Conservation (phyloP, 37 sponge, comb jelly and placozoan species). For the Bolinopsis microptera region DNA sequence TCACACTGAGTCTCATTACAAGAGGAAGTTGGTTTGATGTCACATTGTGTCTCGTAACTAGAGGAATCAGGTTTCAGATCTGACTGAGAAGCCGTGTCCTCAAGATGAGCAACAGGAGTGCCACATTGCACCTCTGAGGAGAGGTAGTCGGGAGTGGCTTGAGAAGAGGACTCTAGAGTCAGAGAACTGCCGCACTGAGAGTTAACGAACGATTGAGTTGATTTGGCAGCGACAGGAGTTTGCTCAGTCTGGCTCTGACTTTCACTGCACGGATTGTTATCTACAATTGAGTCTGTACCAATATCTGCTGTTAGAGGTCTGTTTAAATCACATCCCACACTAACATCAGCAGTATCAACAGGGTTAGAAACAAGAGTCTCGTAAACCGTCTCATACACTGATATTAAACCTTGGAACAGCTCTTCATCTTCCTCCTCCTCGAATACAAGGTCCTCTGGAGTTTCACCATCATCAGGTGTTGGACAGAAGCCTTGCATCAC, state of each 20-base stretch:
- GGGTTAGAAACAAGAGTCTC: constrained; percentile 2
- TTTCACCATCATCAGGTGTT: neutral
- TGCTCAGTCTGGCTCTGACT: neutral
- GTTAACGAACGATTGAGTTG: neutral
- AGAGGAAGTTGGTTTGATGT: neutral
- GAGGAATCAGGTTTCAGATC: neutral
- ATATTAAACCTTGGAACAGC: neutral
- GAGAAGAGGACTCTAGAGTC: neutral
- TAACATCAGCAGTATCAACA: neutral
- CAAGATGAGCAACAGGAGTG: neutral
- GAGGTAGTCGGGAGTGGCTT: neutral
- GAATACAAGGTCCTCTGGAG: constrained; percentile 2
- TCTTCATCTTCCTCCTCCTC: neutral
- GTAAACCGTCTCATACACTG: neutral
- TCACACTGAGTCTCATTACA: neutral
- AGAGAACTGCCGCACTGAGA: neutral
- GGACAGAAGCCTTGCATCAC: constrained; percentile 1
- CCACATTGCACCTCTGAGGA: neutral
- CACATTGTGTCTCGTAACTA: neutral
- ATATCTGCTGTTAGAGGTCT: neutral
- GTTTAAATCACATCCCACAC: neutral
- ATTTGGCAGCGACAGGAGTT: neutral
- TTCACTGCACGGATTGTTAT: neutral
- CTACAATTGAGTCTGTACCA: neutral
- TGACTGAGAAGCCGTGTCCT: neutral